phyloP scores from a whole-genome alignment of 2,113 vertebrate species.

The Uria lomvia region DNA sequence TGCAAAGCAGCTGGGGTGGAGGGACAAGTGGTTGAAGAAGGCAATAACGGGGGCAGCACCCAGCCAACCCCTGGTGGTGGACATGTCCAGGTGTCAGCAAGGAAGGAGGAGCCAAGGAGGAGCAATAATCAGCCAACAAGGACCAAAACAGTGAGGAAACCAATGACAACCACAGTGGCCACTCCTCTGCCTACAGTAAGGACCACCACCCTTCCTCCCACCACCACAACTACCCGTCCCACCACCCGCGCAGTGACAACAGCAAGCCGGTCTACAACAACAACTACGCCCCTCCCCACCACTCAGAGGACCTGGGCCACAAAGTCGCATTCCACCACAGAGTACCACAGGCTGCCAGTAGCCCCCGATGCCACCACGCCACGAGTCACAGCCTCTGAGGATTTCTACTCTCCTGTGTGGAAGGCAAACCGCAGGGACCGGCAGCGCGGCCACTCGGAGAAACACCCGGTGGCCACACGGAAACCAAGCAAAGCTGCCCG shows the following conservation, averaged over 20 bases:
- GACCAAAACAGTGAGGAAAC: slow-evolving; percentile 70
- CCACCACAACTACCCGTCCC: slow-evolving; percentile 64
- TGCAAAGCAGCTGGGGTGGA: slow-evolving; percentile 92
- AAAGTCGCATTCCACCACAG: slow-evolving; percentile 37
- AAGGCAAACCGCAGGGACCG: slow-evolving; percentile 75
- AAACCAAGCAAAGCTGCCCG: slow-evolving; percentile 64
- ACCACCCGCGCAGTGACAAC: slow-evolving; percentile 46
- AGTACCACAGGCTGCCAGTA: slow-evolving; percentile 61
- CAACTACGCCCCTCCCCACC: slow-evolving; percentile 61
- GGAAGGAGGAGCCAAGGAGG: slow-evolving; percentile 74
- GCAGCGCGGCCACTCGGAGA: slow-evolving; percentile 46
- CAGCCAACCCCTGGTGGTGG: slow-evolving; percentile 29
- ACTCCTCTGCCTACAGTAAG: slow-evolving; percentile 49
- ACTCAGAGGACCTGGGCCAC: slow-evolving; percentile 72
- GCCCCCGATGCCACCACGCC: slow-evolving; percentile 42
- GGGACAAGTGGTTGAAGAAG: slow-evolving; percentile 85
- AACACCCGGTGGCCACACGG: slow-evolving; percentile 4
- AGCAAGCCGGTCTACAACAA: slow-evolving; percentile 52
- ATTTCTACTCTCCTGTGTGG: slow-evolving; percentile 68
- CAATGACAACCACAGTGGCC: slow-evolving; percentile 6
- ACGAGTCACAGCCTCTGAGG: slow-evolving; percentile 66
- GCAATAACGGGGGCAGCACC: slow-evolving; percentile 18
- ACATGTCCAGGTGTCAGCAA: slow-evolving; percentile 62
- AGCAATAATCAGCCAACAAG: slow-evolving; percentile 62
- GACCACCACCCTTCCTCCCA: slow-evolving; percentile 60